Percentiles rank a stretch among this genome's conserved stretches.
These are phyloP conservation scores for Encarsia formosa DNA, from an alignment of 2,888 invertebrate genomes.

Conservation along the genomic window DNA sequence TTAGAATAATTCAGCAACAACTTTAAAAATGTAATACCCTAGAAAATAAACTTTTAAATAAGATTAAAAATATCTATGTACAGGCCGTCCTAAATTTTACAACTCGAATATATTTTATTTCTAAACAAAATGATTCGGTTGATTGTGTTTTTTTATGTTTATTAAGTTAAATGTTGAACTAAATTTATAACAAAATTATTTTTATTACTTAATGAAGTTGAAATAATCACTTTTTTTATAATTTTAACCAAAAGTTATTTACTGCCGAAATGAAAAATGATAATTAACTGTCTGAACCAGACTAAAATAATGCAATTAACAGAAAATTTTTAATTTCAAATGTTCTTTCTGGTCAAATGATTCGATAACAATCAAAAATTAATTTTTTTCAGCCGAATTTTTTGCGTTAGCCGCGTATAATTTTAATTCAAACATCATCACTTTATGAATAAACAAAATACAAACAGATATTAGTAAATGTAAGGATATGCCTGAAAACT, in stretches of 20 bases:
- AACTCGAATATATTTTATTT: conserved; percentile 32
- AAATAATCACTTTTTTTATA: too few relatives aligned
- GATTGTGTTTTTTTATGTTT: too few relatives aligned
- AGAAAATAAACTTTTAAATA: conserved; percentile 38
- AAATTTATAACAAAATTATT: too few relatives aligned
- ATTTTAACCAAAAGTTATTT: too few relatives aligned
- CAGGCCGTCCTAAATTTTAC: conserved; percentile 43
- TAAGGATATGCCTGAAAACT: conserved; percentile 12
- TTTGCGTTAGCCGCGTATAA: too few relatives aligned
- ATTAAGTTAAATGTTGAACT: too few relatives aligned
- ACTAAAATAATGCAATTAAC: neutral
- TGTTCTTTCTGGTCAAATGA: conserved; percentile 3
- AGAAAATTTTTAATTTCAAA: neutral
- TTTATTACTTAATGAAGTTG: too few relatives aligned
- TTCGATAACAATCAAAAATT: neutral
- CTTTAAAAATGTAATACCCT: conserved; percentile 39
- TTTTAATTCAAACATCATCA: too few relatives aligned
- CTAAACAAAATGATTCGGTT: neutral
- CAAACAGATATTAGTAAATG: neutral
- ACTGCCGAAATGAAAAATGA: too few relatives aligned
- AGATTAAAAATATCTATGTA: too few relatives aligned
- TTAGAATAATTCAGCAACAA: conserved; percentile 39
- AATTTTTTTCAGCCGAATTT: neutral
- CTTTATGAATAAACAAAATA: neutral
- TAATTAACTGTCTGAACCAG: too few relatives aligned